Percentiles rank a stretch among this genome's conserved stretches.
phyloP scores from a whole-genome alignment of 30 jellyfish, hydroid and myxozoan species.

The Turritopsis rubra region DNA sequence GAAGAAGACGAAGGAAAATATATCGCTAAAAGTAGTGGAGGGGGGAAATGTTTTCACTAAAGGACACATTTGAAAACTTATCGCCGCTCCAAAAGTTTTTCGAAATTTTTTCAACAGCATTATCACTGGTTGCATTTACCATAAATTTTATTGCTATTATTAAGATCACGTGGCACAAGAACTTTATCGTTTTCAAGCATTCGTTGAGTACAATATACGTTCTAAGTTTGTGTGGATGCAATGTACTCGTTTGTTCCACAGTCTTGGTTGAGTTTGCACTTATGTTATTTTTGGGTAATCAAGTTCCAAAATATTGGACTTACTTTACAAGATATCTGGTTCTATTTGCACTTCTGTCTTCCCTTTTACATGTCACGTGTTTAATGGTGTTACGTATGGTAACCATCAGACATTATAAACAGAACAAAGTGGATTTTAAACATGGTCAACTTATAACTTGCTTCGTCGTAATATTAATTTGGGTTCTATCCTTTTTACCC shows the following conservation, averaged over 20 bases:
- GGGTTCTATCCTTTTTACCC: not conserved
- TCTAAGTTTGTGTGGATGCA: not conserved
- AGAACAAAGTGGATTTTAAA: not conserved
- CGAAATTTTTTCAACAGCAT: not conserved
- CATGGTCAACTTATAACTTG: not conserved
- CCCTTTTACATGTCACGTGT: not conserved
- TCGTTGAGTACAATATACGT: not conserved
- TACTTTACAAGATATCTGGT: not conserved
- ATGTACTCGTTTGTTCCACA: not conserved
- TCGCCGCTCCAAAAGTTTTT: not conserved
- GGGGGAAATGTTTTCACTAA: not conserved
- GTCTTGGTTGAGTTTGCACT: not conserved
- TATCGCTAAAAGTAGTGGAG: no score
- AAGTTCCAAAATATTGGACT: not conserved
- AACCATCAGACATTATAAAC: not conserved
- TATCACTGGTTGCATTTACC: conserved; percentile 4
- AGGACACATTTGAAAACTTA: not conserved
- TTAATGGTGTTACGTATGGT: not conserved
- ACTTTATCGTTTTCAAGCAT: not conserved
- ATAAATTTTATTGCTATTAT: not conserved
- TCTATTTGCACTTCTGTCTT: not conserved
- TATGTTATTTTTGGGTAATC: not conserved
- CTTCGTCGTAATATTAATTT: not conserved
- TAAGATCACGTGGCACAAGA: not conserved
- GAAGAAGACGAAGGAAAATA: not conserved